Base-by-base conservation (phyloP, 2,113 vertebrate genomes). In the Zingel zingel region DNA sequence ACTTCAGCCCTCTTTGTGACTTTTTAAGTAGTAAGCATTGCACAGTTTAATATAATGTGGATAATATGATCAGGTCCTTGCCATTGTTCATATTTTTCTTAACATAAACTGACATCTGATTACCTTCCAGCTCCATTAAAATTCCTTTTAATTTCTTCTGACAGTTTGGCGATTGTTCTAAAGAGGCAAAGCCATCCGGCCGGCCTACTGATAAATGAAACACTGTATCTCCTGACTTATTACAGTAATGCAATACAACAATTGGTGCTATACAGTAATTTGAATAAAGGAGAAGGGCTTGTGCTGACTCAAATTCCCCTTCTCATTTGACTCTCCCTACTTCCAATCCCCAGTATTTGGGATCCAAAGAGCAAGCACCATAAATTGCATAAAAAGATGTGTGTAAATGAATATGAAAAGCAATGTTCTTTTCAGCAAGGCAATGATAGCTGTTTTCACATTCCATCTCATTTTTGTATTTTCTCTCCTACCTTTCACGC, bases 361-460 rank as follows among this genome's bases (percentile, higher is more conserved):
- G 74, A 84, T 84, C 62, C 48, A 61, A 77, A 91, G 84, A 90
- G 80, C 87, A 90, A 91, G 86, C 85, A 78, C 66, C 86, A 79
- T 89, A 91, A 94, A 92, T 90, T 90, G 85, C 88, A 93, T 88
- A 92, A 91, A 94, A 89, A 82, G 88, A 88, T 91, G 84, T 91
- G 91, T 94, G 84, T 94, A 94, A 93, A 94, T 90, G 77, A 90
- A 92, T 92, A 91, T 91, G 85, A 91, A 94, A 92, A 85, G 89
- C 83, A 89, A 88, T 88, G 78, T 89, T 93, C 84, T 86, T 74
- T 87, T 91, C 82, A 82, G 86, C 62, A 23, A 65, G 75, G 76
- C 82, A 77, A 86, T 85, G 84, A 87, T 87, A 84, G 85, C 94
- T 93, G 86, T 93, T 94, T 94, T 93, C 80, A 93, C 91, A 91